phyloP scores from a whole-genome alignment of 2,113 vertebrate genomes.

The Centropus bengalensis region DNA sequence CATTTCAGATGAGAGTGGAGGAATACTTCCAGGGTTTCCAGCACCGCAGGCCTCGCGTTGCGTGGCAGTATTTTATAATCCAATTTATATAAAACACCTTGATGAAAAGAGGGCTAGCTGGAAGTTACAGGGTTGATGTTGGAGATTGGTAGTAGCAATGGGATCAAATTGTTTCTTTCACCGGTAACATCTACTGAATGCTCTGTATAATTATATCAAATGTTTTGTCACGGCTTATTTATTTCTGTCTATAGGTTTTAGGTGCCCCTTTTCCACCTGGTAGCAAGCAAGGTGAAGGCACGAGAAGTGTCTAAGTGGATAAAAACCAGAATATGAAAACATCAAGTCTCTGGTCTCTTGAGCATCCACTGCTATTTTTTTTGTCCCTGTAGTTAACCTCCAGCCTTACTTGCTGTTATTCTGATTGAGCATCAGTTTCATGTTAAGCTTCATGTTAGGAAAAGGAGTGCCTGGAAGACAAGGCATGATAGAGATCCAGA shows the following conservation, averaged over 20 bases:
- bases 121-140: neutral
- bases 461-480: neutral
- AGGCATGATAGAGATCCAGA: neutral
- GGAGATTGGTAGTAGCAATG: neutral
- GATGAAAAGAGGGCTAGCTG: neutral
- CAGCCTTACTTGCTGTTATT: neutral
- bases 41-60: accelerated
- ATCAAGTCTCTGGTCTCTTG: neutral
- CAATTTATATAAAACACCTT: neutral
- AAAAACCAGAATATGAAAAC: neutral
- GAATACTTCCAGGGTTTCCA: neutral
- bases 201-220: neutral
- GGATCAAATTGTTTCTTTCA: neutral
- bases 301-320: neutral
- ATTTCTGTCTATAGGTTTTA: neutral
- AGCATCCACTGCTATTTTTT: neutral
- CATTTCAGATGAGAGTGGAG: constrained; percentile 23
- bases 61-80: neutral
- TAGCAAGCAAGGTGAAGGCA: neutral
- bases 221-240: neutral
- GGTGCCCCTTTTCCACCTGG: neutral
- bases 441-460: neutral
- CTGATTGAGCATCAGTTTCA: neutral
- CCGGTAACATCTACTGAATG: neutral
- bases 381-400: neutral